These are phyloP conservation scores for Dryobates pubescens DNA, from an alignment of 2,797 vertebrate genomes.

Conservation along the genomic window DNA sequence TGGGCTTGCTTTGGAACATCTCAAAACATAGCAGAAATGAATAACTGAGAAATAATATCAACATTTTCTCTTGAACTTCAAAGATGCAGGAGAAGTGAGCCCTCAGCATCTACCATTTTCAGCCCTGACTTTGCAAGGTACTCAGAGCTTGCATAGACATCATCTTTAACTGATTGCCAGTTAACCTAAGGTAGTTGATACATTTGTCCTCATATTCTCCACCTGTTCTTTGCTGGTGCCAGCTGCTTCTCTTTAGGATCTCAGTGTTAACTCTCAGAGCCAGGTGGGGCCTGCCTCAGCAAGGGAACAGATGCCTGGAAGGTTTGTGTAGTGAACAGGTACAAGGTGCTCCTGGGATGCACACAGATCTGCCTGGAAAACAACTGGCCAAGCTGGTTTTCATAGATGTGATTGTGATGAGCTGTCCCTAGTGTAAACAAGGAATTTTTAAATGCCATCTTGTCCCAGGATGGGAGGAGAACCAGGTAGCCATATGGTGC, in stretches of 20 bases:
- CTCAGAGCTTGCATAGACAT: not conserved
- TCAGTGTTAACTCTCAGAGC: not conserved
- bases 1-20: not conserved
- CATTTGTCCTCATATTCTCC: not conserved
- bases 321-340: not conserved
- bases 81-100: not conserved
- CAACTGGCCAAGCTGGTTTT: not conserved
- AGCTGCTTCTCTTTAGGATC: not conserved
- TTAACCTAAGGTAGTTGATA: not conserved
- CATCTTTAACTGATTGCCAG: not conserved
- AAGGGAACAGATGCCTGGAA: not conserved
- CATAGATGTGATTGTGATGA: not conserved
- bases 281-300: not conserved
- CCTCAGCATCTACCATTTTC: not conserved
- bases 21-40: not conserved
- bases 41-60: not conserved
- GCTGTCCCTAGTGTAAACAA: not conserved
- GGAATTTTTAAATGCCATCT: not conserved
- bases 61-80: not conserved
- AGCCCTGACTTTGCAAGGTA: not conserved
- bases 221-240: not conserved
- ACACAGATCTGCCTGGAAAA: not conserved
- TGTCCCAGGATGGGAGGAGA: not conserved
- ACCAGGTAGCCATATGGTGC: not conserved
- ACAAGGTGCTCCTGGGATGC: not conserved